phyloP scores from a whole-genome alignment of 1,140 invertebrate species.

The Triops longicaudatus region DNA sequence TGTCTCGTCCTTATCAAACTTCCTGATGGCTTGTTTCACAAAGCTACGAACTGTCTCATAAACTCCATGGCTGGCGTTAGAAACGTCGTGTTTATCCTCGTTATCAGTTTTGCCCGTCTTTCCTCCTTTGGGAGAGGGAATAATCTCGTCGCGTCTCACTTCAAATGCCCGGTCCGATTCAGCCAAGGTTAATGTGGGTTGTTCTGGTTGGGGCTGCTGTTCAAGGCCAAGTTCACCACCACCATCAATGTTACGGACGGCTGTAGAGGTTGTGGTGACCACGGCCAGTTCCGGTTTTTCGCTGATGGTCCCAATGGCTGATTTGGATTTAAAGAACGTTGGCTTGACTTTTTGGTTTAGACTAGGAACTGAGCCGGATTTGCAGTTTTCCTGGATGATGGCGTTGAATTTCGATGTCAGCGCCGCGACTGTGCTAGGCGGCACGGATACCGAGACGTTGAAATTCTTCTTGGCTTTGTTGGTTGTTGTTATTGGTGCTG shows the following conservation, averaged over 20 bases:
- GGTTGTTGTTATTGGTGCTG: neutral
- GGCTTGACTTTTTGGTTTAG: neutral
- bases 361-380: neutral
- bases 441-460: conserved; percentile 19
- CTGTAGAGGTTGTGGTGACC: neutral
- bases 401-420: conserved; percentile 28
- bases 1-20: conserved; percentile 27
- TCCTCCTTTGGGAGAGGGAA: neutral
- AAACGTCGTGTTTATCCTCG: neutral
- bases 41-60: conserved; percentile 28
- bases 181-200: conserved; percentile 18
- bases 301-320: neutral
- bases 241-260: neutral
- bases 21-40: conserved; percentile 29
- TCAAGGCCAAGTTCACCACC: neutral
- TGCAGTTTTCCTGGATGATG: conserved; percentile 22
- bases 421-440: conserved; percentile 21
- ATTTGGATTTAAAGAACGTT: neutral
- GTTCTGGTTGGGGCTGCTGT: conserved; percentile 2
- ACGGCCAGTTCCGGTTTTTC: neutral
- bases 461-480: conserved; percentile 19
- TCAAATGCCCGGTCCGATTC: neutral
- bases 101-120: neutral
- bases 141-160: neutral
- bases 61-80: conserved; percentile 20